Evolutionary conservation across 2,113 vertebrate genomes (phyloP), one percentile per base, ranked within the genome.

Genomic region (Calidris pugnax): DNA sequence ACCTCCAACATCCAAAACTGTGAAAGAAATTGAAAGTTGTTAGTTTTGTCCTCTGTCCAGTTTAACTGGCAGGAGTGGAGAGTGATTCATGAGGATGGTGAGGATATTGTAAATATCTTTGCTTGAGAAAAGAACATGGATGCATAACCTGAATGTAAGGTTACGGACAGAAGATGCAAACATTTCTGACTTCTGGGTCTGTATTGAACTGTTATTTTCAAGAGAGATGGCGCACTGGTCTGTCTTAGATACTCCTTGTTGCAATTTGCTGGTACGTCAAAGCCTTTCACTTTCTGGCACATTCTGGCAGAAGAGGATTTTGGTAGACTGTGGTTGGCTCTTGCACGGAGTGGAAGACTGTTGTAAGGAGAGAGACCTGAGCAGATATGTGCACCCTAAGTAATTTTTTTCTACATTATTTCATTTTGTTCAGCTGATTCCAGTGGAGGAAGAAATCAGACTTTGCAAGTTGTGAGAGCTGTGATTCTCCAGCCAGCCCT

Each of bases 211-310:
- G 24, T 35, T 69, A 23, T 74, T 84, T 95, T 86, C n/a, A 59
- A 37, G 41, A 50, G 12, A 50, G 6, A 7, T 1, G 9, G 14
- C 59, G 5, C 13, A 4, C 26, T 51, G 1, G 7, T 7, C 53
- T 84, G 53, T 7, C 47, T 92, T 26, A 50, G 17, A 11, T 45
- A 81, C 30, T 74, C 73, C 19, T 51, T 26, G 4, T 8, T 79
- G 16, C 7, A 35, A 26, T 56, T 33, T 73, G 7, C 37, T 82
- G 28, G 4, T 51, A 27, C 11, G 27, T 32, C 27, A 76, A 77
- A 83, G 21, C 37, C 32, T 86, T 80, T 74, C 17, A 37, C 28
- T 55, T 77, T 12, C 7, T 64, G 43, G 56, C 56, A 33, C 5
- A 7, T 72, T 75, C 43, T 82, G 62, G 48, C 27, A 56, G 62